A percentile compares a stretch with the other conserved stretches of the same genome.
Evolutionary conservation across 2,888 invertebrate genomes (phyloP).

Genomic region (Sacculina carcini): DNA sequence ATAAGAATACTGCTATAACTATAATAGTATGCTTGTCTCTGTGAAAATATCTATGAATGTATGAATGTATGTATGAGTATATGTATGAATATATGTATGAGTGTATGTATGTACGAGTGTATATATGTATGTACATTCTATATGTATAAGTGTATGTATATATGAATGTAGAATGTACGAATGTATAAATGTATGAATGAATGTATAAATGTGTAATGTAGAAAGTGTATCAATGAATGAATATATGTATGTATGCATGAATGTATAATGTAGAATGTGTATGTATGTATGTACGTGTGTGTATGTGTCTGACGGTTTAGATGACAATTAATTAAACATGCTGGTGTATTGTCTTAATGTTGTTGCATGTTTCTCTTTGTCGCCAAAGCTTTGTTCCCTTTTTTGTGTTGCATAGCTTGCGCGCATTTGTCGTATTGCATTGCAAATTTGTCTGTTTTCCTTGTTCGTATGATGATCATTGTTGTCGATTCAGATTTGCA

Average conservation of each 20-base stretch:
- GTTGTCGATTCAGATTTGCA: too few relatives aligned
- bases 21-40: not conserved
- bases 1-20: slow-evolving; percentile 1
- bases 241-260: slow-evolving; percentile 3
- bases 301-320: not conserved
- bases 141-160: not conserved
- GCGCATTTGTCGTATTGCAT: too few relatives aligned
- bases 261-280: slow-evolving; percentile 1
- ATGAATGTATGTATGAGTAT: slow-evolving; percentile 2
- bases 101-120: not conserved
- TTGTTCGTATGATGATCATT: too few relatives aligned
- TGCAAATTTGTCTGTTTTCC: too few relatives aligned
- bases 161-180: not conserved
- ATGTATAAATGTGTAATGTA: not conserved
- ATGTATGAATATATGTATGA: slow-evolving; percentile 3
- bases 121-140: slow-evolving; percentile 2
- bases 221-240: not conserved
- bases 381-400: too few relatives aligned
- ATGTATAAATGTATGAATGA: not conserved
- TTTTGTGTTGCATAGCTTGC: too few relatives aligned
- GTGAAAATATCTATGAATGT: slow-evolving; percentile 3
- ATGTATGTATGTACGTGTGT: slow-evolving; percentile 2
- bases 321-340: too few relatives aligned
- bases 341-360: too few relatives aligned
- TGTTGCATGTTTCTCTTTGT: too few relatives aligned